Percentiles rank a stretch among this genome's conserved stretches.
These are phyloP conservation scores for human (Homo sapiens) DNA, from an alignment of 2,113 vertebrate species.

Conservation along the genomic window GRCh38 chrX:29572501-29573000, in stretches of 20 bases:
- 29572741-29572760: neutral
- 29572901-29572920: neutral
- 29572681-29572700: neutral
- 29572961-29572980: neutral
- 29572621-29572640: neutral
- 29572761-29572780: neutral
- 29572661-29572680: neutral
- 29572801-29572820: neutral
- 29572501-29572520: neutral
- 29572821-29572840: neutral
- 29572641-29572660: neutral
- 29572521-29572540: neutral
- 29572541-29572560: neutral
- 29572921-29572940: neutral
- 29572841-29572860: neutral
- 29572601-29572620: neutral
- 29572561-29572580: neutral
- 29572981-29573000: neutral
- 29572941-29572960: neutral
- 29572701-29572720: neutral
- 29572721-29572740: neutral
- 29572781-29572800: neutral
- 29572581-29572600: conserved; percentile 20
- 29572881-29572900: neutral
- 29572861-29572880: neutral